Percentiles rank a stretch among this genome's conserved stretches.
Evolutionary conservation across 2,797 vertebrate genomes (phyloP).

Genomic region (Vultur gryphus): DNA sequence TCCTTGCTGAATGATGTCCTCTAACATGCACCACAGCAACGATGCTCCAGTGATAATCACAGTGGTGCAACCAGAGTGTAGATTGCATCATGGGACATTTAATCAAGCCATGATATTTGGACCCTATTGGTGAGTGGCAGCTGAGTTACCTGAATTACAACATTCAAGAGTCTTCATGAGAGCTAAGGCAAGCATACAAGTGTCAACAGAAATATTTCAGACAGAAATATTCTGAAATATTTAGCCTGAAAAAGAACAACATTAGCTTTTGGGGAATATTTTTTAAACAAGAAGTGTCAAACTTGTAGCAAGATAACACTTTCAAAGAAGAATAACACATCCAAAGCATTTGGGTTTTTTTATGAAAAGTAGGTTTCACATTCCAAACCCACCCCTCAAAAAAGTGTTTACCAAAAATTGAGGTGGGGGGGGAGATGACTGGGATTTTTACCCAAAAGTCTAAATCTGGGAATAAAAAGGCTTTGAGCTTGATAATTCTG

Average conservation of each 20-base stretch:
- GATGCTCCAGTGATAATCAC: not conserved
- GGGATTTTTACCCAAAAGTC: not conserved
- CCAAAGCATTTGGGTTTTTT: accelerated
- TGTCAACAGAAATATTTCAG: not conserved
- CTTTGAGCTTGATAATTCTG: not conserved
- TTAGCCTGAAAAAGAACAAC: not conserved
- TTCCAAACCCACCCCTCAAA: not conserved
- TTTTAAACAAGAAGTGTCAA: not conserved
- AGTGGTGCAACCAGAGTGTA: not conserved
- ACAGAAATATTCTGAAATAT: not conserved
- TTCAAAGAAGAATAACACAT: not conserved
- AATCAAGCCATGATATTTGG: not conserved
- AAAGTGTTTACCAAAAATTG: not conserved
- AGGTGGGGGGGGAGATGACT: too few species aligned
- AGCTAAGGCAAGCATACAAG: not conserved
- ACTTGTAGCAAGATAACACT: not conserved
- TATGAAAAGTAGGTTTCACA: not conserved
- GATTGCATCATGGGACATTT: not conserved
- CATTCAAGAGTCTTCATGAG: not conserved
- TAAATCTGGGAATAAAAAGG: not conserved
- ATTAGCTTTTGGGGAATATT: not conserved
- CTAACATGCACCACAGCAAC: not conserved
- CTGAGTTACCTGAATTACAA: not conserved
- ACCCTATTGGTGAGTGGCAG: not conserved
- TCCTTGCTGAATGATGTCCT: not conserved